A percentile compares a stretch with the other conserved stretches of the same genome.
Evolutionary conservation across 2,888 invertebrate genomes (phyloP).

Genomic region (Pseudanteris insignis): DNA sequence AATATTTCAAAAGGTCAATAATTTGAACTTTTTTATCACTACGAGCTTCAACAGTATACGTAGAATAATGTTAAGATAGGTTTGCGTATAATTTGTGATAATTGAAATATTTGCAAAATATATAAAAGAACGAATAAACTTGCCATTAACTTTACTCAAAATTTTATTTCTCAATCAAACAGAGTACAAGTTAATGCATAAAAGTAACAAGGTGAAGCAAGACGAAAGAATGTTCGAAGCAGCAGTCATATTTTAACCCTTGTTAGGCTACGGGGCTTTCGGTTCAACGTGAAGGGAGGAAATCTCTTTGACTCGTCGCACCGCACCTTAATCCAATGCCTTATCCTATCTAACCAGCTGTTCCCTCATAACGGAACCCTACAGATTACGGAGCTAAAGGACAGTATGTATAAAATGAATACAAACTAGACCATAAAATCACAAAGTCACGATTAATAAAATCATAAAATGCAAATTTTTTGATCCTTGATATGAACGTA

Average conservation of each 20-base stretch:
- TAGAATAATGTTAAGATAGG: too few relatives aligned
- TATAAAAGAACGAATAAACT: too few relatives aligned
- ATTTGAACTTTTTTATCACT: too few relatives aligned
- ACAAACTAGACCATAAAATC: too few relatives aligned
- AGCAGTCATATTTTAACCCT: constrained; percentile 64
- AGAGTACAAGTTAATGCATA: constrained; percentile 37
- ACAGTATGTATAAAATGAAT: constrained; percentile 47
- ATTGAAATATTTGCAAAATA: too few relatives aligned
- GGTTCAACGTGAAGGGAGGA: constrained; percentile 58
- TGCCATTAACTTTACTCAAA: too few relatives aligned
- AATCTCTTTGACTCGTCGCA: constrained; percentile 64
- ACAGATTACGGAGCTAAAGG: constrained; percentile 50
- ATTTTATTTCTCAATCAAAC: neutral
- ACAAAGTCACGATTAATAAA: too few relatives aligned
- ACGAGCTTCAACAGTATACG: too few relatives aligned
- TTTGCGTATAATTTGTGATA: too few relatives aligned
- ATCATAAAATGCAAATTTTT: too few relatives aligned
- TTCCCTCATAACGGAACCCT: constrained; percentile 50
- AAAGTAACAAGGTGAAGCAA: constrained; percentile 43
- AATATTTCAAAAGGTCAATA: too few relatives aligned
- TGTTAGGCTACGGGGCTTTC: constrained; percentile 62
- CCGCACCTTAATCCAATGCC: constrained; percentile 60
- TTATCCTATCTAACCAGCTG: constrained; percentile 62
- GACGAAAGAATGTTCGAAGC: constrained; percentile 52
- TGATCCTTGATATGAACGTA: too few relatives aligned